Base-by-base conservation (phyloP, 2,888 invertebrate genomes). In the Venustoraphidia nigricollis region DNA sequence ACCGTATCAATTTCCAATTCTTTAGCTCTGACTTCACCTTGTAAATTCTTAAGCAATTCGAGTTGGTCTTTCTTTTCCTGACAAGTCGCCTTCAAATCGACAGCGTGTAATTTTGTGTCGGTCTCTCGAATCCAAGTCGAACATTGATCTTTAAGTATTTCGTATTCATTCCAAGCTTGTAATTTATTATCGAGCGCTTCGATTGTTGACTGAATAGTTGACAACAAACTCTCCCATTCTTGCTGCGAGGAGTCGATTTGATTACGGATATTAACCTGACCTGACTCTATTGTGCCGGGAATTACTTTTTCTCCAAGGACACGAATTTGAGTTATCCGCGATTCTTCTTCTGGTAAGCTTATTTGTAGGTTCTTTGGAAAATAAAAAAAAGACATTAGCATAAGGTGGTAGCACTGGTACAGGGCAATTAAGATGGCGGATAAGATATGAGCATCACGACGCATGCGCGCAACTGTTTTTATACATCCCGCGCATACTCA, bases 1-100 rank as follows among this genome's bases (percentile, higher is more conserved):
- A 95, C 85, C 46, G 86, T 83, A 58, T 95, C 94, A 49, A 94
- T 89, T 70, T 94, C 94, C 10, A 92, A 67, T 66, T 92, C 92
- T 60, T 91, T 91, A 3, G 91, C 90, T 41, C 88, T 76, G 1
- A 92, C 83, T 69, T 91, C 89, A 43, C 91, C 91, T 68, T 92
- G 92, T 34, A 91, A 65, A 34, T 73, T 70, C 65, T 87, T 78
- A 53, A 94, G 73, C 46, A 77, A 74, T 54, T 91, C 89, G 43
- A 92, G 72, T 58, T 93, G 92, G 34, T 79, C 76, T 61, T 85
- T 83, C 67, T 95, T 95, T 59, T 91, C 88, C 4, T 76, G 69
- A 40, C 91, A 71, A 9, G 83, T 85, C 1, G 87, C 75, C 62
- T 92, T 91, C 36, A 91, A 70, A 57, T 92, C 91, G 9, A 94